These are phyloP conservation scores for Oscheius sp. DNA, from an alignment of 1,140 invertebrate species.

Conservation along the genomic window DNA sequence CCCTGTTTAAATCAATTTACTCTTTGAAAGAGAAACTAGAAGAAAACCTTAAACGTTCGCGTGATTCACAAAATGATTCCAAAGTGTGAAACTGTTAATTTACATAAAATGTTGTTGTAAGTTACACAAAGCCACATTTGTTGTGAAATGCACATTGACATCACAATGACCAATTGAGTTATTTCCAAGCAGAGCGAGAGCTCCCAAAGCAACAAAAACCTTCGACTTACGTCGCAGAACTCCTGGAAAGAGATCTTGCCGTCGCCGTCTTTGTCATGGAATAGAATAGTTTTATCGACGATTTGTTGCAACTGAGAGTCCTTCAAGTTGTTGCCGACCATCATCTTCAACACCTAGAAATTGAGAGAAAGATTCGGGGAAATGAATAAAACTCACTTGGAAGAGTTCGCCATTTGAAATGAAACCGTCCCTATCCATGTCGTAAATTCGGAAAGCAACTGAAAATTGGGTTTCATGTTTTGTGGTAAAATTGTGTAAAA, in stretches of 20 bases:
- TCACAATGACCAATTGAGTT: no score
- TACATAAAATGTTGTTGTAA: no score
- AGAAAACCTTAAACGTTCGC: no score
- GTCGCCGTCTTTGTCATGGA: constrained; percentile 62
- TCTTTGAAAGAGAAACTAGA: no score
- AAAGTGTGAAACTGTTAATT: no score
- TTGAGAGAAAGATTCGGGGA: background rate
- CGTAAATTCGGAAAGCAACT: constrained; percentile 62
- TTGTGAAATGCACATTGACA: no score
- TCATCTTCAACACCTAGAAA: constrained; percentile 61
- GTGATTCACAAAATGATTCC: no score
- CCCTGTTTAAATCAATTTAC: no score
- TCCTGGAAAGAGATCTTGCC: constrained; percentile 63
- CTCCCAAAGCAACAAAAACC: no score
- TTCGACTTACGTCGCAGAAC: constrained; percentile 61
- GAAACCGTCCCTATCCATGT: constrained; percentile 62
- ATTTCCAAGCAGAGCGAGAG: no score
- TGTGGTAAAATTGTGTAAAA: no score
- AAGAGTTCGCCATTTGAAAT: constrained; percentile 63
- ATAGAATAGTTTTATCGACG: constrained; percentile 62
- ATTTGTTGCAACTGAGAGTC: constrained; percentile 62
- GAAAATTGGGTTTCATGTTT: constrained; percentile 33
- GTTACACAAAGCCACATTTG: no score
- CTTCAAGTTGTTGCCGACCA: constrained; percentile 62
- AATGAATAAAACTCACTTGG: constrained; percentile 48